These are phyloP conservation scores for Todiramphus saurophagus DNA, from an alignment of 2,113 vertebrate genomes.

Conservation along the genomic window DNA sequence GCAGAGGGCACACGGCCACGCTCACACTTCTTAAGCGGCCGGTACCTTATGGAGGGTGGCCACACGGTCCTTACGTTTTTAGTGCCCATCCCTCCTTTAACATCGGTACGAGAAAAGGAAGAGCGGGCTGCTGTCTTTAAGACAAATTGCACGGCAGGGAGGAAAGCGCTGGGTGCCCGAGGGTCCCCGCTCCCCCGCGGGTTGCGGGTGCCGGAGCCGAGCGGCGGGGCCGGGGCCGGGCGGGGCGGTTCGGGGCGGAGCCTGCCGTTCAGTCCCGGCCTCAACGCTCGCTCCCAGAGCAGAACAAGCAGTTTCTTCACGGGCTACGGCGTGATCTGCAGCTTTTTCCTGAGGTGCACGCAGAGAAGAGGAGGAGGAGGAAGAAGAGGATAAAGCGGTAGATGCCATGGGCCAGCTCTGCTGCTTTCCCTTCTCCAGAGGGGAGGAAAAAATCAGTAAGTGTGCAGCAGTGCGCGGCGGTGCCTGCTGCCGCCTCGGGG, in stretches of 20 bases:
- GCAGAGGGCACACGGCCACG: background rate
- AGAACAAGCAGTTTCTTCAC: conserved; percentile 24
- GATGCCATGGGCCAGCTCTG: conserved; percentile 94
- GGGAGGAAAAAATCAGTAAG: conserved; percentile 93
- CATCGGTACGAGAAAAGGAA: background rate
- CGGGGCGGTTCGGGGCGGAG: background rate
- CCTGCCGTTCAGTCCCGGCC: background rate
- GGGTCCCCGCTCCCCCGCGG: background rate
- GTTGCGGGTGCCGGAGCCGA: background rate
- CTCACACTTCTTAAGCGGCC: background rate
- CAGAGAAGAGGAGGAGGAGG: background rate
- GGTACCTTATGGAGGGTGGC: background rate
- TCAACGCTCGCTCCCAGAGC: background rate
- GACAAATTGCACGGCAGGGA: background rate
- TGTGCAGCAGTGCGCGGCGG: background rate
- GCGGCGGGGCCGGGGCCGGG: conserved; percentile 7
- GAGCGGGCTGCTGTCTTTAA: background rate
- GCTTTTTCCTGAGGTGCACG: conserved; percentile 27
- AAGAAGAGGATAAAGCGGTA: conserved; percentile 25
- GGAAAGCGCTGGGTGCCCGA: background rate
- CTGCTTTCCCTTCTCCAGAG: conserved; percentile 92
- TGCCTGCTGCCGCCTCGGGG: background rate
- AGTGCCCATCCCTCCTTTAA: background rate
- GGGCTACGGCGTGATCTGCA: background rate
- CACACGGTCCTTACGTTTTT: background rate